phyloP scores from a whole-genome alignment of 2,888 invertebrate genomes.

The Argyresthia albistria region DNA sequence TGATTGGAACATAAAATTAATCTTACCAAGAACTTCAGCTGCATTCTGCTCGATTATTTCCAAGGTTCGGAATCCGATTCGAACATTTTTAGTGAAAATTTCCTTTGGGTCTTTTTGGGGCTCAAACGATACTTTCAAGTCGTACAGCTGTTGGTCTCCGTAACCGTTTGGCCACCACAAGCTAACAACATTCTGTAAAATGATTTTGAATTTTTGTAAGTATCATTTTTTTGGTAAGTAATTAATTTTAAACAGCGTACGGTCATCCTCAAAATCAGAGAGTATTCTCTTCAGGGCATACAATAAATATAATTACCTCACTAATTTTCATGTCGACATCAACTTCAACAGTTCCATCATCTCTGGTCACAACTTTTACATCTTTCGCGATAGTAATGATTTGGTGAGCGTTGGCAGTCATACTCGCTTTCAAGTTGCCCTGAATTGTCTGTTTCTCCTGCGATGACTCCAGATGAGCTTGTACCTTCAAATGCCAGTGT shows the following conservation, averaged over 20 bases:
- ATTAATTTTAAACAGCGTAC: neutral
- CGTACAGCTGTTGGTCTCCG: conserved; percentile 85
- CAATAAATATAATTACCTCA: conserved; percentile 26
- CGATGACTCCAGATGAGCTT: conserved; percentile 39
- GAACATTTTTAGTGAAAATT: conserved; percentile 61
- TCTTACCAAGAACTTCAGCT: conserved; percentile 29
- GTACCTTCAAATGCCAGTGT: conserved; percentile 37
- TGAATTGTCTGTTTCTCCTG: conserved; percentile 19
- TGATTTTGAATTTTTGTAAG: no score
- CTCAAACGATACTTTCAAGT: conserved; percentile 66
- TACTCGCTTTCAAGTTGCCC: conserved; percentile 34
- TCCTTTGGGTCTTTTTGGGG: conserved; percentile 33
- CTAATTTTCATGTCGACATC: conserved; percentile 38
- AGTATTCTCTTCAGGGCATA: no score
- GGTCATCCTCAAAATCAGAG: no score
- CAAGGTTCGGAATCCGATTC: conserved; percentile 89
- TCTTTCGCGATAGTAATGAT: conserved; percentile 27
- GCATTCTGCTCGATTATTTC: conserved; percentile 84
- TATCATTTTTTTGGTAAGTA: neutral
- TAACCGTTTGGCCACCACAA: conserved; percentile 98
- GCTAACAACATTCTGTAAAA: conserved; percentile 40
- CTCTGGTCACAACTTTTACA: conserved; percentile 21
- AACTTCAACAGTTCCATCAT: conserved; percentile 36
- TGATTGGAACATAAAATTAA: neutral
- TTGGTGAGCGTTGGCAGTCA: conserved; percentile 39